These are phyloP conservation scores for Semaprochilodus insignis DNA, from an alignment of 2,797 vertebrate species.

Conservation along the genomic window DNA sequence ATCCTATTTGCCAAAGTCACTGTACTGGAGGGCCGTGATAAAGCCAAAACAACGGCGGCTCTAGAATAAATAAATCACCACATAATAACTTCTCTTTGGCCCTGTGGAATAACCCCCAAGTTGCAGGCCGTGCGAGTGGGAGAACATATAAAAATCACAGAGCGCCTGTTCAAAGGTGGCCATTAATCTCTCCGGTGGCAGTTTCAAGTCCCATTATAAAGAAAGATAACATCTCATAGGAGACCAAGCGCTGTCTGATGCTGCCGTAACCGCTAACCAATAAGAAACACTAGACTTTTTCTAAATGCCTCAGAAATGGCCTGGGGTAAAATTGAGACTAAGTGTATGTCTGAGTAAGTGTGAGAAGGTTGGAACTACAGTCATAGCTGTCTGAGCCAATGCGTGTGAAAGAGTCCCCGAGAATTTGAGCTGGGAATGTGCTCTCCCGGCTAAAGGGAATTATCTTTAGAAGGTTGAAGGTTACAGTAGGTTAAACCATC, in stretches of 20 bases:
- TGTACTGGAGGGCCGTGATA: constrained; percentile 45
- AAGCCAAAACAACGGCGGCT: constrained; percentile 29
- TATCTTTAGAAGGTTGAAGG: neutral
- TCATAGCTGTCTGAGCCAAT: neutral
- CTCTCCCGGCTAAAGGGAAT: neutral
- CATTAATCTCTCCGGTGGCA: constrained; percentile 38
- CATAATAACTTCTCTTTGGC: constrained; percentile 33
- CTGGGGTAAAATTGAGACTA: neutral
- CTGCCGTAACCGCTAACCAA: neutral
- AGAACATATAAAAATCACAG: constrained; percentile 21
- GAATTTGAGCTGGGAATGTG: neutral
- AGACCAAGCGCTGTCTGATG: constrained; percentile 13
- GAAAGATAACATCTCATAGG: constrained; percentile 35
- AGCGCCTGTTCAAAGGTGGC: constrained; percentile 15
- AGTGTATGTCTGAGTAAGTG: neutral
- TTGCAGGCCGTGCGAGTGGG: constrained; percentile 14
- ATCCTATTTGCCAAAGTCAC: constrained; percentile 18
- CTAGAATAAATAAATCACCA: constrained; percentile 52
- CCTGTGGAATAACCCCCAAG: constrained; percentile 5
- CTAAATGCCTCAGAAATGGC: constrained; percentile 13
- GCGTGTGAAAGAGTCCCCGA: neutral
- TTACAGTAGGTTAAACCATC: neutral
- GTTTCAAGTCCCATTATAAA: constrained; percentile 38
- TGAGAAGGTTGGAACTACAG: neutral
- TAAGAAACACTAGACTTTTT: constrained; percentile 4